These are phyloP conservation scores for Palythoa caribaeorum DNA, from an alignment of 92 coral and sea anemone species.

Conservation along the genomic window DNA sequence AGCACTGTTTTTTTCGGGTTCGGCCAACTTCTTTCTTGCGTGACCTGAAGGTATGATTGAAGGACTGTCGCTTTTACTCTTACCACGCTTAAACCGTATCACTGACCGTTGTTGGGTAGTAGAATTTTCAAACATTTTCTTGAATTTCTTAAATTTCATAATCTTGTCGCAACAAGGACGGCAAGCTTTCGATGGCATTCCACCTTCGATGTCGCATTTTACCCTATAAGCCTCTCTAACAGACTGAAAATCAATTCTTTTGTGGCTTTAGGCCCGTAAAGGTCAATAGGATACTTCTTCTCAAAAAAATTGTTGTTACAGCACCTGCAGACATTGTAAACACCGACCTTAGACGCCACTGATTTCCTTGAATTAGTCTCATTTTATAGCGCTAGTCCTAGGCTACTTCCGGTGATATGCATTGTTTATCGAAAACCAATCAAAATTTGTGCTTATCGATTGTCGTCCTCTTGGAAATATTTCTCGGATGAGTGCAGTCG, in stretches of 20 bases:
- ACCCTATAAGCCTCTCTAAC: constrained; percentile 1
- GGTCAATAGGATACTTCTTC: constrained; percentile 30
- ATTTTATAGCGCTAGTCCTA: not conserved
- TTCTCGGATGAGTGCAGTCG: too few species aligned
- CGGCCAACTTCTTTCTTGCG: constrained; percentile 36
- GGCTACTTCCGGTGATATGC: not conserved
- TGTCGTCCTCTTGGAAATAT: too few species aligned
- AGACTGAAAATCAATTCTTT: not conserved
- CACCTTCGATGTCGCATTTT: constrained; percentile 18
- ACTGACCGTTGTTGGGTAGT: constrained; percentile 30
- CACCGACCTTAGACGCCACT: not conserved
- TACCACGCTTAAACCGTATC: constrained; percentile 11
- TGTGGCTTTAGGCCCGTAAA: constrained; percentile 14
- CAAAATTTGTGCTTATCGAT: too few species aligned
- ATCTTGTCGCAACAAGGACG: constrained; percentile 44
- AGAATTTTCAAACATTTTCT: constrained; percentile 12
- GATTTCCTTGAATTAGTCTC: constrained; percentile 10
- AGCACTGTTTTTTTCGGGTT: constrained; percentile 10
- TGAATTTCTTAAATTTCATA: constrained; percentile 40
- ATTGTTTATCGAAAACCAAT: not conserved
- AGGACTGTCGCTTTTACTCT: constrained; percentile 38
- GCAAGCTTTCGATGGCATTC: constrained; percentile 36
- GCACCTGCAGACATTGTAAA: constrained; percentile 37
- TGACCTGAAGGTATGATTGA: constrained; percentile 27
- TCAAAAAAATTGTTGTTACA: constrained; percentile 24